Evolutionary conservation across 2,113 vertebrate species (phyloP).

Genomic region (Nanger granti): DNA sequence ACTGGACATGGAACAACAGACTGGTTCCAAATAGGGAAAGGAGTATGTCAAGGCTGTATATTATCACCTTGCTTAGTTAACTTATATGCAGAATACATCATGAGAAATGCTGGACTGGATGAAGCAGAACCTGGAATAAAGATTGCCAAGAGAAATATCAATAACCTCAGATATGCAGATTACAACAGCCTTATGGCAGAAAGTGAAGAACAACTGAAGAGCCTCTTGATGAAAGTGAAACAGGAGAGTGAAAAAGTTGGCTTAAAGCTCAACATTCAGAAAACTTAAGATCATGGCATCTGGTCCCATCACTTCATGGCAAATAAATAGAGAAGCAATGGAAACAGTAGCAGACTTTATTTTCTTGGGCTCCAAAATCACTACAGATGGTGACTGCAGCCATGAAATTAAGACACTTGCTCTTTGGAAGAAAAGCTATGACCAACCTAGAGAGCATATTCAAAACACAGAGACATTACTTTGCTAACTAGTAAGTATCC

Average conservation of each 20-base stretch:
- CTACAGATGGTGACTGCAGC: neutral
- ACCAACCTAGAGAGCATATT: neutral
- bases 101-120: neutral
- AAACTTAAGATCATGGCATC: neutral
- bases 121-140: neutral
- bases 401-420: neutral
- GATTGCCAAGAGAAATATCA: neutral
- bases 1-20: neutral
- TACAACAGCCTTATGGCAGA: neutral
- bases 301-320: neutral
- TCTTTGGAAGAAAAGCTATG: neutral
- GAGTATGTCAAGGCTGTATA: neutral
- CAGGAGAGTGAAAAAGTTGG: neutral
- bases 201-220: neutral
- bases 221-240: neutral
- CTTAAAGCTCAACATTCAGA: neutral
- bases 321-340: neutral
- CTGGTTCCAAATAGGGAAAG: fast-evolving
- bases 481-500: neutral
- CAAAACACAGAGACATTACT: neutral
- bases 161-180: neutral
- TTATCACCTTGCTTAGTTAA: neutral
- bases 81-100: neutral
- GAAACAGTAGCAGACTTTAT: neutral
- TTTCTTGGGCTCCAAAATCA: neutral